phyloP scores from a whole-genome alignment of 2,888 invertebrate species.

The Holacanthella duospinosa region DNA sequence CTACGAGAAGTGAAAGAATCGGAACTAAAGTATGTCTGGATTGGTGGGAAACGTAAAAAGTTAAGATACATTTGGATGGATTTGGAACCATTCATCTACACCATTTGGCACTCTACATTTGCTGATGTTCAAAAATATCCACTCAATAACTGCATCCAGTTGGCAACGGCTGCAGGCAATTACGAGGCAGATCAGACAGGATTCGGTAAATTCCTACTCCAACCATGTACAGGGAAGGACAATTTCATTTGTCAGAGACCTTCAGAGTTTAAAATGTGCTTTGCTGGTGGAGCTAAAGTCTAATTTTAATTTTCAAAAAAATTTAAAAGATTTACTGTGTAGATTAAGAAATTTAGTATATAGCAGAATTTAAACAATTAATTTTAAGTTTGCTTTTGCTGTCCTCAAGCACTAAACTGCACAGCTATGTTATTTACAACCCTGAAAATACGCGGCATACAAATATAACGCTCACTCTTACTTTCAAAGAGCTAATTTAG shows the following conservation, averaged over 20 bases:
- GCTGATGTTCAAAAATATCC: neutral
- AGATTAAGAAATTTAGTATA: too few species aligned
- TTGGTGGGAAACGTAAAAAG: neutral
- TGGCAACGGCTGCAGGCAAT: neutral
- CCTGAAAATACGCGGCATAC: too few species aligned
- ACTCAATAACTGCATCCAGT: neutral
- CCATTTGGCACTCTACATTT: neutral
- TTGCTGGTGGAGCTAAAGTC: too few species aligned
- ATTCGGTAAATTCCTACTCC: neutral
- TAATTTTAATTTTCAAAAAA: too few species aligned
- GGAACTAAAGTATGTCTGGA: neutral
- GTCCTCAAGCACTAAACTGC: too few species aligned
- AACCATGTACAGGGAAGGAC: neutral
- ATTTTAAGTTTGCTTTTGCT: too few species aligned
- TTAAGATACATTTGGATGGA: neutral
- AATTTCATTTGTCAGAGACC: neutral
- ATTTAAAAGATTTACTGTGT: too few species aligned
- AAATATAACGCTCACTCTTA: too few species aligned
- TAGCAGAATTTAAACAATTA: too few species aligned
- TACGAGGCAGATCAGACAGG: neutral
- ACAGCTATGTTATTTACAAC: too few species aligned
- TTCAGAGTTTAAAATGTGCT: neutral
- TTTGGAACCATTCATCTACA: neutral
- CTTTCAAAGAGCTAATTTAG: too few species aligned
- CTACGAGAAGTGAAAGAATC: neutral